These are phyloP conservation scores for Danionella dracula DNA, from an alignment of 2,797 vertebrate species.

Conservation along the genomic window DNA sequence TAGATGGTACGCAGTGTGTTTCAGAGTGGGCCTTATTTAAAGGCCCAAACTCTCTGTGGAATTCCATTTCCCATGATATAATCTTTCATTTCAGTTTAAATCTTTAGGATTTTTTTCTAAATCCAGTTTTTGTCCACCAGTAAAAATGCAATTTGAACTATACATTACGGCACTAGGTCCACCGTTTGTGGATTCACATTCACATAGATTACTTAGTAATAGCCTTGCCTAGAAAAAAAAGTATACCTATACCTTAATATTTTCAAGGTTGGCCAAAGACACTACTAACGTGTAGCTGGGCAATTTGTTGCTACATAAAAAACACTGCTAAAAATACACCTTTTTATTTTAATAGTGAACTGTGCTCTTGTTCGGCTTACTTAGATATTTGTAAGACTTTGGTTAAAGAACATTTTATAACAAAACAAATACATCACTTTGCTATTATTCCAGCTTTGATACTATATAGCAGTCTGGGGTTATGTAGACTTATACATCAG, in stretches of 20 bases:
- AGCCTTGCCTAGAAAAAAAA: too few species aligned
- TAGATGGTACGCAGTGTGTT: not conserved
- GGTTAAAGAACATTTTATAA: not conserved
- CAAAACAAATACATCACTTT: not conserved
- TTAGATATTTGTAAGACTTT: not conserved
- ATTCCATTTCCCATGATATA: not conserved
- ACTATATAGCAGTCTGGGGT: not conserved
- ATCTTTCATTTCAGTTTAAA: not conserved
- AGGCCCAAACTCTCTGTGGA: not conserved
- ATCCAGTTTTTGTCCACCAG: too few species aligned
- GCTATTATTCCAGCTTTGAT: not conserved
- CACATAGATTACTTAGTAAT: too few species aligned
- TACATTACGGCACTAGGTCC: too few species aligned
- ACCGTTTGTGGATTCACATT: too few species aligned
- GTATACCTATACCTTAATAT: not conserved
- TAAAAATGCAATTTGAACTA: too few species aligned
- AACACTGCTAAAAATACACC: not conserved
- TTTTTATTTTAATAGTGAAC: not conserved
- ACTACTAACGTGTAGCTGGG: not conserved
- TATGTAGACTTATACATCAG: slow-evolving; percentile 21
- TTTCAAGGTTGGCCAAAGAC: not conserved
- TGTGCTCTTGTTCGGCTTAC: too few species aligned
- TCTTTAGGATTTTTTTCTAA: not conserved
- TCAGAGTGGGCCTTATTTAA: not conserved
- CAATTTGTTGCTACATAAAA: not conserved